Conservation (phyloP, 2,888 invertebrate genomes). For the Meganola albula region DNA sequence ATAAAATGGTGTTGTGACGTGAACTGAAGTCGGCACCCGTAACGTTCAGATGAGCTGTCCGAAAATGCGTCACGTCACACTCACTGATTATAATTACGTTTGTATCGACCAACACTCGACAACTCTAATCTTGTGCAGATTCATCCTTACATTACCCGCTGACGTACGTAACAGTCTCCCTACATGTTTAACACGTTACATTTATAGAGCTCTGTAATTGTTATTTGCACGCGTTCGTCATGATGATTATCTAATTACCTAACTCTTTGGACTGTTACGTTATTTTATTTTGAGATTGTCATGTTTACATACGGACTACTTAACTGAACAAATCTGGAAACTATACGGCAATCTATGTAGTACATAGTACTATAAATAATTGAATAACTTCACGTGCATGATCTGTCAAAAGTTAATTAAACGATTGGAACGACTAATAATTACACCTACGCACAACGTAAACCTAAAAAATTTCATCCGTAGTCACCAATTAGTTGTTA, state of each 20-base stretch:
- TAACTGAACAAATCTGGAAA: no score
- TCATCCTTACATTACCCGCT: constrained; percentile 59
- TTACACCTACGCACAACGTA: no score
- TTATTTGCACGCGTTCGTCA: constrained; percentile 40
- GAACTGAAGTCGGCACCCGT: constrained; percentile 36
- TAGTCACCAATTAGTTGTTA: constrained; percentile 30
- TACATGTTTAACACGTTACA: constrained; percentile 51
- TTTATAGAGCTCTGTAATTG: constrained; percentile 60
- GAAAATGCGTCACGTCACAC: constrained; percentile 41
- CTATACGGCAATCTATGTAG: no score
- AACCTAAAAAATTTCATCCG: no score
- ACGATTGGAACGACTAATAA: no score
- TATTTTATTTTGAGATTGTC: no score
- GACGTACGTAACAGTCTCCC: constrained; percentile 51
- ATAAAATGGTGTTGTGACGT: constrained; percentile 48
- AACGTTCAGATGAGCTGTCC: constrained; percentile 32
- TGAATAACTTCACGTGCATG: no score
- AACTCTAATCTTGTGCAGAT: constrained; percentile 53
- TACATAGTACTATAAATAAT: no score
- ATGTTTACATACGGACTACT: no score
- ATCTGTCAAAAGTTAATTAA: no score
- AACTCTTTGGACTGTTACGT: no score
- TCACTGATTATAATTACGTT: constrained; percentile 62
- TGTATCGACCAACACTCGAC: constrained; percentile 45
- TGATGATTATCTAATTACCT: no score